Evolutionary conservation across 2,797 vertebrate species (phyloP), one percentile per base, ranked within the genome.

Genomic region (Sebastiscus tertius): DNA sequence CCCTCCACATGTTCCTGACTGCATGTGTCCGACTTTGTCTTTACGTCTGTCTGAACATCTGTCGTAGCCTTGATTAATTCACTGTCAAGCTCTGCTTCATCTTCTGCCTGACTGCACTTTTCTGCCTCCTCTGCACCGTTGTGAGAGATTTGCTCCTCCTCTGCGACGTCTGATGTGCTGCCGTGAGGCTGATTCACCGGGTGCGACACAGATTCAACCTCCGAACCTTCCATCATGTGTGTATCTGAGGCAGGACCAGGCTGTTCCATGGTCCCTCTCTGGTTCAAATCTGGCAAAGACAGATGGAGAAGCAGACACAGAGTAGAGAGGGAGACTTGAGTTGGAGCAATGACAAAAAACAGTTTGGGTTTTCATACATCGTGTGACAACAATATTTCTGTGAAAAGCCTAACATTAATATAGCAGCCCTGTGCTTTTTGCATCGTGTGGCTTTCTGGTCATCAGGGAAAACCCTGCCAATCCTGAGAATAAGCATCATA

Each of bases 241-340:
- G 63, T 71, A 71, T 78, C 65, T 59, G 81, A 86, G 67, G 71
- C 79, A 79, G 87, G 79, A 89, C 87, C 88, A 77, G 80, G 77
- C 34, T 82, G 83, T 72, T 95, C 93, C 88, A 91, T 90, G 75
- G 90, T 88, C 88, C 81, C 74, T 88, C 78, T 82, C 72, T 66
- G 56, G 33, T 82, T 91, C 77, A 89, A 80, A 89, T 79, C 94
- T 95, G 87, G 16, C 12, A 77, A 27, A 81, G 13, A 76, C 8
- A 80, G 13, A 87, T 4, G 5, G 20, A 49, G 16, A 73, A 14
- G 3, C 14, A 68, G 27, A 86, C n/a, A 83, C 20, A 80, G 8
- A 34, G 4, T 6, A 26, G 24, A 73, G 11, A 65, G 5, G 20
- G 4, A 83, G 11, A 58, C 0, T 42, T 42, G 22, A 83, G 33